Conservation (phyloP, 2,113 vertebrate species). For the Dasyornis broadbenti region DNA sequence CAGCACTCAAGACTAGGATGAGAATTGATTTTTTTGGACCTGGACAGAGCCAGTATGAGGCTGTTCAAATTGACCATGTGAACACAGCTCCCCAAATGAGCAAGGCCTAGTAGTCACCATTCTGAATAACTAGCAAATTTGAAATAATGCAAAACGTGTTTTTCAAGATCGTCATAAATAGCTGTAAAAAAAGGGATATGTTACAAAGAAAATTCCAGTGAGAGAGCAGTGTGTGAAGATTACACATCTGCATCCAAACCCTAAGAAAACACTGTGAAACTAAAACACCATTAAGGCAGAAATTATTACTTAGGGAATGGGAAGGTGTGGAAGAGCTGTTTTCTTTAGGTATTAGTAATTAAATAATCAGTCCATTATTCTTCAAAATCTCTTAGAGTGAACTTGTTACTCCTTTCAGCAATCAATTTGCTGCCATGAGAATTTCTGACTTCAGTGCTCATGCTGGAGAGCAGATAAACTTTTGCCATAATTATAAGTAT, state of each 20-base stretch:
- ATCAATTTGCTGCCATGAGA: not conserved
- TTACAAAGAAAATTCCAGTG: not conserved
- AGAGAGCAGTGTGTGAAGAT: not conserved
- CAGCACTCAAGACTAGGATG: not conserved
- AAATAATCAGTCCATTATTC: not conserved
- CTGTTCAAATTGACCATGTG: fast-evolving
- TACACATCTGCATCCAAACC: not conserved
- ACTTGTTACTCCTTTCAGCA: not conserved
- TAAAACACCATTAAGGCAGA: not conserved
- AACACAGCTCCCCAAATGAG: not conserved
- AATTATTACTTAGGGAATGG: not conserved
- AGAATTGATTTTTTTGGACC: not conserved
- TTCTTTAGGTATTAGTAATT: not conserved
- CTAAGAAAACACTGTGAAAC: not conserved
- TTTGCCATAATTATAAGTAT: not conserved
- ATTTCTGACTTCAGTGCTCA: not conserved
- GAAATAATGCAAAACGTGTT: not conserved
- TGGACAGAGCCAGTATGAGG: not conserved
- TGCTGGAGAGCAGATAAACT: not conserved
- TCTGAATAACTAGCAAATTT: not conserved
- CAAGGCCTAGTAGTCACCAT: not conserved
- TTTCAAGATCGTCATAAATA: not conserved
- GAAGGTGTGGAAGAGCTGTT: not conserved
- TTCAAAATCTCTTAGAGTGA: not conserved
- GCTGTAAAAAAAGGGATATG: not conserved